These are phyloP conservation scores for Rhodophaea formosa DNA, from an alignment of 2,888 invertebrate species.

Conservation along the genomic window DNA sequence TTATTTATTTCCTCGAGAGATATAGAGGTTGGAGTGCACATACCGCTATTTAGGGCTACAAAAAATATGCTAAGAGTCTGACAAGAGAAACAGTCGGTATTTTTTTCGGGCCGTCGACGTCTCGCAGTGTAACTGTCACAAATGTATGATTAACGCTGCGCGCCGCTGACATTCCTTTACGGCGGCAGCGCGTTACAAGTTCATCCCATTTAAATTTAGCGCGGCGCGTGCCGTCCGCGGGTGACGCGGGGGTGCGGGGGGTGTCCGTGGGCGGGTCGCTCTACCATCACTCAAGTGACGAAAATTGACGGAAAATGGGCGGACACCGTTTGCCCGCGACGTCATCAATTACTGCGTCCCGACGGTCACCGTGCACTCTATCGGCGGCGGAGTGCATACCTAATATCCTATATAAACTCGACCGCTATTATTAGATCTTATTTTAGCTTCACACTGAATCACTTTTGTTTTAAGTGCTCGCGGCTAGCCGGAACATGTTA, in stretches of 20 bases:
- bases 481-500: conserved; percentile 3
- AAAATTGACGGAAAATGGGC: conserved; percentile 82
- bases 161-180: conserved; percentile 68
- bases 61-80: conserved; percentile 26
- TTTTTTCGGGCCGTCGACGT: conserved; percentile 58
- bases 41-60: conserved; percentile 14
- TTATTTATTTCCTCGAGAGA: conserved; percentile 33
- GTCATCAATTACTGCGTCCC: conserved; percentile 78
- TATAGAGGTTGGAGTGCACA: conserved; percentile 12
- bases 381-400: conserved; percentile 60
- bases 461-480: conserved; percentile 15
- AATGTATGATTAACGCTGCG: conserved; percentile 76
- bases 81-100: conserved; percentile 40
- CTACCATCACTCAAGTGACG: conserved; percentile 81
- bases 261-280: conserved; percentile 65
- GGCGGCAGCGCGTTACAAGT: conserved; percentile 75
- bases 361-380: conserved; percentile 70
- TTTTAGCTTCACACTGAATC: conserved; percentile 13
- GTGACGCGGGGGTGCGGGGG: conserved; percentile 41
- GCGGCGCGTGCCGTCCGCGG: conserved; percentile 73
- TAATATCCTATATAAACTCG: conserved; percentile 59
- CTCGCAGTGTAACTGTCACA: conserved; percentile 72
- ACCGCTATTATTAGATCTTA: conserved; percentile 49
- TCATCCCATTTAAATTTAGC: conserved; percentile 80
- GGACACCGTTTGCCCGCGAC: conserved; percentile 78